A percentile compares a stretch with the other conserved stretches of the same genome.
Conservation (phyloP, 2,797 vertebrate genomes). For the Myotis findleyi region DNA sequence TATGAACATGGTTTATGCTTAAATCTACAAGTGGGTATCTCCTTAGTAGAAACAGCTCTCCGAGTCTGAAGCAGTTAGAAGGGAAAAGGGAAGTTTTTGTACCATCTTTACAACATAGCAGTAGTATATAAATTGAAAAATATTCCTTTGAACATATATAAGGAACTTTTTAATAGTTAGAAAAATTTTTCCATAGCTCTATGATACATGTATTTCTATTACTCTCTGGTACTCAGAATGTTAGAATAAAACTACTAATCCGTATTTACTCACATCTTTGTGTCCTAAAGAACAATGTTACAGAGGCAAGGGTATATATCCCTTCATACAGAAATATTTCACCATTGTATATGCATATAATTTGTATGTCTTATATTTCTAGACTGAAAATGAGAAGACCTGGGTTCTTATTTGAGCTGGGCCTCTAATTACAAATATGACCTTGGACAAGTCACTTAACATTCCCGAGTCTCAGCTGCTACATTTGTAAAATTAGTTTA, state of each 20-base stretch:
- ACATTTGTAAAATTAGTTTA: conserved; percentile 47
- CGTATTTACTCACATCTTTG: not conserved
- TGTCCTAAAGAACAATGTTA: not conserved
- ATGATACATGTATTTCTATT: conserved; percentile 42
- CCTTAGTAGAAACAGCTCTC: conserved; percentile 79
- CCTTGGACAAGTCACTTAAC: not conserved
- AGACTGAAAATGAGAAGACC: conserved; percentile 37
- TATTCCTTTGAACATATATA: conserved; percentile 2
- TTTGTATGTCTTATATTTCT: conserved; percentile 12
- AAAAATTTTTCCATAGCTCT: conserved; percentile 59
- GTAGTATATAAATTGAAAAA: conserved; percentile 28
- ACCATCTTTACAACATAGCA: not conserved
- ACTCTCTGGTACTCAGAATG: conserved; percentile 49
- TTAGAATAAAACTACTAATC: conserved; percentile 40
- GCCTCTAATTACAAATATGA: not conserved
- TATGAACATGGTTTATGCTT: conserved; percentile 89
- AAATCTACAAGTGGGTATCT: conserved; percentile 84
- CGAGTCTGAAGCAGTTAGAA: conserved; percentile 56
- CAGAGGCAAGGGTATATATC: not conserved
- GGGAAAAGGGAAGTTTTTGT: conserved; percentile 3
- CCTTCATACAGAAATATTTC: conserved; percentile 3
- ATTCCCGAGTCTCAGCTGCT: not conserved
- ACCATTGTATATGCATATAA: not conserved
- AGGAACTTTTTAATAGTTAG: not conserved
- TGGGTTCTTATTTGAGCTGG: not conserved